phyloP scores from a whole-genome alignment of 2,113 vertebrate genomes.

The Embiotoca jacksoni region DNA sequence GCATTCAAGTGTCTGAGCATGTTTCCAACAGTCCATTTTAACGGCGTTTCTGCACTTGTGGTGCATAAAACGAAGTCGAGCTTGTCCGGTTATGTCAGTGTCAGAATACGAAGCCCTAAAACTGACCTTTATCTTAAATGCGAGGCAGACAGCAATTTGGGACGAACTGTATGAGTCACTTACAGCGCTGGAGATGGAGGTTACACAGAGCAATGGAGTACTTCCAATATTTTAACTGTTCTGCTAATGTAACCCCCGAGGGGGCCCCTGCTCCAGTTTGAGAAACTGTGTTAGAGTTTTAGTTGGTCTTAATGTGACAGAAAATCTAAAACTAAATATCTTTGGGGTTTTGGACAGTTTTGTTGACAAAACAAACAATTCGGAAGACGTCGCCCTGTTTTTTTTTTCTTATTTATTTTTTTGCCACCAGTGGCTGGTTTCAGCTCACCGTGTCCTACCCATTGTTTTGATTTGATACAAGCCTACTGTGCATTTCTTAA shows the following conservation, averaged over 20 bases:
- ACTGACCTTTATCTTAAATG: slow-evolving; percentile 56
- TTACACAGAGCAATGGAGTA: neutral
- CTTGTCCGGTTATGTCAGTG: slow-evolving; percentile 65
- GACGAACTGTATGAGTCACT: slow-evolving; percentile 33
- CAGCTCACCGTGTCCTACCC: too few species aligned
- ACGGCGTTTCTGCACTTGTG: slow-evolving; percentile 46
- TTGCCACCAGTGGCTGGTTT: too few species aligned
- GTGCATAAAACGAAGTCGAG: slow-evolving; percentile 64
- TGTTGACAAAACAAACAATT: too few species aligned
- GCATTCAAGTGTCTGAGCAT: slow-evolving; percentile 68
- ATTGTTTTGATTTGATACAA: too few species aligned
- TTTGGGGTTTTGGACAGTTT: too few species aligned
- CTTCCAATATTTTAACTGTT: slow-evolving; percentile 2
- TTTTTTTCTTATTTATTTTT: too few species aligned
- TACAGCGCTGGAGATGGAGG: slow-evolving; percentile 11
- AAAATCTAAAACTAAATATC: too few species aligned
- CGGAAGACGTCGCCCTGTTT: too few species aligned
- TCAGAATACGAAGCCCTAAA: slow-evolving; percentile 50
- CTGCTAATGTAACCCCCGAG: too few species aligned
- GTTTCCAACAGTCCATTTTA: slow-evolving; percentile 64
- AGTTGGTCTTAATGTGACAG: too few species aligned
- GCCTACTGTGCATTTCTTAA: too few species aligned
- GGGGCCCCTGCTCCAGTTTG: neutral
- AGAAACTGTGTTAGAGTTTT: neutral
- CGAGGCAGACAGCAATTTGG: slow-evolving; percentile 34